Evolutionary conservation across 2,888 invertebrate species (phyloP).

Genomic region (Acleris holmiana): DNA sequence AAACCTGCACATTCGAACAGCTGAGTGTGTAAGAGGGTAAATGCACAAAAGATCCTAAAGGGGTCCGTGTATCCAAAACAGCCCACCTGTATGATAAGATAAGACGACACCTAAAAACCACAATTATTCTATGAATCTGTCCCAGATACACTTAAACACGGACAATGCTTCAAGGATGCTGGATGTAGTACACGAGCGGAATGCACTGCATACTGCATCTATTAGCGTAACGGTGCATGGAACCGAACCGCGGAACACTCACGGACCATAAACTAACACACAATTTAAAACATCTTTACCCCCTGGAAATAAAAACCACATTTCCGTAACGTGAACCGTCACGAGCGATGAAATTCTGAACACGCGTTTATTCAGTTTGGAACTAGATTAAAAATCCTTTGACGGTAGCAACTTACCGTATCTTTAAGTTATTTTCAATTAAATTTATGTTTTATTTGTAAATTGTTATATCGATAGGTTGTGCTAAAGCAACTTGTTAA

Average conservation of each 20-base stretch:
- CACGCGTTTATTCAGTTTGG: neutral
- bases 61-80: no score
- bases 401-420: neutral
- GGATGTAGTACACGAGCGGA: constrained; percentile 33
- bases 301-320: constrained; percentile 8
- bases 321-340: neutral
- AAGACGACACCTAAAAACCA: neutral
- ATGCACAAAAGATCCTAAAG: no score
- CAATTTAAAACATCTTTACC: constrained; percentile 45
- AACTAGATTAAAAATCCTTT: constrained; percentile 4
- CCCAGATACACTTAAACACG: neutral
- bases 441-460: neutral
- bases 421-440: neutral
- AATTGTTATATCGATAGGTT: no score
- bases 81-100: no score
- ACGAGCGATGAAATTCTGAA: neutral
- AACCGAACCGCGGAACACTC: constrained; percentile 59
- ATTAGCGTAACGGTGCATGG: constrained; percentile 54
- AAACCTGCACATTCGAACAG: no score
- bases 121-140: neutral
- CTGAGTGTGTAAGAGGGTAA: no score
- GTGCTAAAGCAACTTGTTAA: no score
- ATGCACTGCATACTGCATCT: constrained; percentile 37
- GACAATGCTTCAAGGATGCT: constrained; percentile 36
- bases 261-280: constrained; percentile 48